A percentile compares a stretch with the other conserved stretches of the same genome.
Conservation (phyloP, 2,888 invertebrate genomes). For the Nomada ferruginata region DNA sequence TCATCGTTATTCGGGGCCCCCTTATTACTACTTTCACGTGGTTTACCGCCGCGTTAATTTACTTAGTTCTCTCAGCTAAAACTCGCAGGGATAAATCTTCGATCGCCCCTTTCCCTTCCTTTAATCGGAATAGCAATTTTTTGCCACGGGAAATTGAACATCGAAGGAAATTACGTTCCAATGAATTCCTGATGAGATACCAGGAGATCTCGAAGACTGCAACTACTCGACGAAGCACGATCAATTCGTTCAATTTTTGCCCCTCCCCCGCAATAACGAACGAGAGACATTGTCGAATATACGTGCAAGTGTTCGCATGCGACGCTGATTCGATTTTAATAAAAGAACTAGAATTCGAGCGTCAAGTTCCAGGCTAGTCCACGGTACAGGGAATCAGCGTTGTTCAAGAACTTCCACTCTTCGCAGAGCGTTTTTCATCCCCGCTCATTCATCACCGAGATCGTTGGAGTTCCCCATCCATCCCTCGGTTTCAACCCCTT, state of each 20-base stretch:
- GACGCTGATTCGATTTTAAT: neutral
- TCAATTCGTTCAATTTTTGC: neutral
- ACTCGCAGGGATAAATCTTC: constrained; percentile 1
- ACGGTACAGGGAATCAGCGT: neutral
- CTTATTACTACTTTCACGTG: constrained; percentile 33
- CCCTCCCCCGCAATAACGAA: neutral
- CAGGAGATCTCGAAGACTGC: neutral
- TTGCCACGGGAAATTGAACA: constrained; percentile 1
- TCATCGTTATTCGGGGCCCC: constrained; percentile 63
- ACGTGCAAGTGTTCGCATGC: neutral
- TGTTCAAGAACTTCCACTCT: constrained; percentile 13
- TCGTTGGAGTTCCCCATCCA: constrained; percentile 4
- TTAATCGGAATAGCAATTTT: neutral
- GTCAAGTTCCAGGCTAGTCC: neutral
- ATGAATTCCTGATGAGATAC: constrained; percentile 1
- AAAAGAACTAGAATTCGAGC: neutral
- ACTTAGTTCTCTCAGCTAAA: constrained; percentile 2
- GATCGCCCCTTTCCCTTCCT: constrained; percentile 8
- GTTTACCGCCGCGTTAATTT: constrained; percentile 44
- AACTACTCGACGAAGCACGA: neutral
- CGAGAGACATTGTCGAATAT: neutral
- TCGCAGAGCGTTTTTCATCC: constrained; percentile 21
- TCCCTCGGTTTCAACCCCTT: constrained; percentile 11
- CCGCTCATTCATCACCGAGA: constrained; percentile 37
- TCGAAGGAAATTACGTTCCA: constrained; percentile 9